These are phyloP conservation scores for Anoplolepis gracilipes DNA, from an alignment of 1,140 invertebrate species.

Conservation along the genomic window DNA sequence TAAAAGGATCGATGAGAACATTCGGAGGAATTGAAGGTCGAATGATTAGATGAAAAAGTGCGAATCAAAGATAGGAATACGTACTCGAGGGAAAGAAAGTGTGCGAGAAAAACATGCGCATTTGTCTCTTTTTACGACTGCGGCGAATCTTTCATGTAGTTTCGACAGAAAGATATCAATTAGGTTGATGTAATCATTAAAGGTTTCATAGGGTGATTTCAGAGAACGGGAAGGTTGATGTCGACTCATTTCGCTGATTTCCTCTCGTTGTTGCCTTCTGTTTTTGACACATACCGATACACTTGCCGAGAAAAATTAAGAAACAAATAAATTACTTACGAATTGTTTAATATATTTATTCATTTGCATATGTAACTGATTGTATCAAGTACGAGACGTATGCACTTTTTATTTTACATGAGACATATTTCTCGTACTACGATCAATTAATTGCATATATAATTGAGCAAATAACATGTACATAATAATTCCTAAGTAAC, in stretches of 20 bases:
- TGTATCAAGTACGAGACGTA: not conserved
- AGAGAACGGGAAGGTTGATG: not conserved
- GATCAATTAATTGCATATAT: not conserved
- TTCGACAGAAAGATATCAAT: not conserved
- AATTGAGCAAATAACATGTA: not conserved
- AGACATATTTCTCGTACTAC: not conserved
- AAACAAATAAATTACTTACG: slow-evolving; percentile 8
- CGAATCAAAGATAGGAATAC: slow-evolving; percentile 21
- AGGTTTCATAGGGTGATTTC: not conserved
- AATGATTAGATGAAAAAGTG: not conserved
- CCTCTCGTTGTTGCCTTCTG: slow-evolving; percentile 36
- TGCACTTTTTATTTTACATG: not conserved
- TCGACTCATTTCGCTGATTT: slow-evolving; percentile 40
- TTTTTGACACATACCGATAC: not conserved
- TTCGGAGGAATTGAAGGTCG: not conserved
- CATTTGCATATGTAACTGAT: not conserved
- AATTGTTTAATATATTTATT: slow-evolving; percentile 14
- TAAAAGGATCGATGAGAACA: slow-evolving; percentile 1
- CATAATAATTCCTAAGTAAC: not conserved
- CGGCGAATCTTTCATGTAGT: not conserved
- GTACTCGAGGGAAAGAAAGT: not conserved
- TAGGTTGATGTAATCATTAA: not conserved
- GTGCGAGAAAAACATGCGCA: not conserved
- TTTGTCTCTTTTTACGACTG: slow-evolving; percentile 5
- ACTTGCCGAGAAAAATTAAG: not conserved